Conservation (phyloP, 1,140 invertebrate genomes). For the Solen grandis region DNA sequence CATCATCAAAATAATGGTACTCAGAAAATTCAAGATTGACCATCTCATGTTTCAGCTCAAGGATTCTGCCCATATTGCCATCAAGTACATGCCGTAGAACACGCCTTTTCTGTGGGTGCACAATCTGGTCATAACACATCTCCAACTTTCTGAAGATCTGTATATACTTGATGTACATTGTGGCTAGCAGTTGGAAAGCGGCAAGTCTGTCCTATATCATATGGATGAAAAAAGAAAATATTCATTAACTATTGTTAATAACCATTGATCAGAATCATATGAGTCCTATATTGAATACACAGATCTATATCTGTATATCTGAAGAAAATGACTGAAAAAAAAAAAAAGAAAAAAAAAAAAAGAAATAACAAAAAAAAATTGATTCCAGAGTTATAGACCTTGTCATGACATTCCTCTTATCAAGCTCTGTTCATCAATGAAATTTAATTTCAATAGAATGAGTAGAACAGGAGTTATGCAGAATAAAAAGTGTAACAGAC, state of each 20-base stretch:
- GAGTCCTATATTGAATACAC: background rate
- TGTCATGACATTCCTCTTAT: no score
- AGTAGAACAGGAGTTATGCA: no score
- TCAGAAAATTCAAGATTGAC: constrained; percentile 93
- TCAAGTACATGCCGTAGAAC: constrained; percentile 90
- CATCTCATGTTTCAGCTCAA: constrained; percentile 88
- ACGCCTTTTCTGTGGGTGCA: constrained; percentile 95
- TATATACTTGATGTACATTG: constrained; percentile 89
- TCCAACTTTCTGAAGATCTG: constrained; percentile 88
- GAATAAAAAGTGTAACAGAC: no score
- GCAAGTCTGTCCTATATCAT: constrained; percentile 80
- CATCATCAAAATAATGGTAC: constrained; percentile 92
- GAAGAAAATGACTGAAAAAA: no score
- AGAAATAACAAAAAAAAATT: no score
- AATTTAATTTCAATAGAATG: no score
- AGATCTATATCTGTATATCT: background rate
- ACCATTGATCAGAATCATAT: background rate
- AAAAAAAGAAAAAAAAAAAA: no score
- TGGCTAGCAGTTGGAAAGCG: constrained; percentile 80
- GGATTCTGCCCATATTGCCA: constrained; percentile 87
- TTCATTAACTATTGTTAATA: background rate
- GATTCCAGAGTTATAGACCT: no score
- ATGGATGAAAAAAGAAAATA: constrained; percentile 42
- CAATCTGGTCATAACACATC: constrained; percentile 92
- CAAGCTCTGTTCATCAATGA: no score